Base-by-base conservation (phyloP, 2,888 invertebrate genomes). In the Drosophila parthenogenetica region DNA sequence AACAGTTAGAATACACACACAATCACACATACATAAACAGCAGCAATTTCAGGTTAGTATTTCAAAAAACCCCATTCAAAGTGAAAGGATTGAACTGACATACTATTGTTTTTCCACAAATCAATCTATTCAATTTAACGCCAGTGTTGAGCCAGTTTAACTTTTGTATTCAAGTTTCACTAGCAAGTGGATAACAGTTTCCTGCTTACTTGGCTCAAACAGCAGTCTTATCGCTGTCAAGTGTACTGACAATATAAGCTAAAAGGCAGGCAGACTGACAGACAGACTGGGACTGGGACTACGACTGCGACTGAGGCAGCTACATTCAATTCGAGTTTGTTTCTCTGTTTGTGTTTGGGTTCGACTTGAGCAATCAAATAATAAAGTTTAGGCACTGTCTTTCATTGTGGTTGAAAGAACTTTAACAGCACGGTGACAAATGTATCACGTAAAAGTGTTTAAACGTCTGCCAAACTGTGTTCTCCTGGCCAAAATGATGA, bases 281-380 rank as follows among this genome's bases (percentile, higher is more conserved):
- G 17, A 17, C 32, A 13, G 22, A 13, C 19, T 14, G 11, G n/a
- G 17, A 45, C 11, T 1, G 51, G 11, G 43, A 35, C 42, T 29
- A 13, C 3, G 42, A 35, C 42, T 53, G 14, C 5, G 40, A 32
- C 32, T 3, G 29, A 29, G 10, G 5, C 5, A 29, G 5, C 29
- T 2, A 29, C 29, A 3, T 35, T 35, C 3, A 11, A 4, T 35
- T 35, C 13, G 35, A 35, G 13, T 35, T 35, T 35, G 35, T 4
- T 11, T 45, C 16, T 7, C 46, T 13, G 13, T 35, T 13, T 35
- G 13, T 13, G 4, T 13, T 35, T 35, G 35, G 13, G 35, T 45
- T 25, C n/a, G 53, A 63, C 66, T 46, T 46, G 45, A 54, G 67
- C 66, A 76, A 87, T 87, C 69, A 84, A 87, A 84, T 69, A 76